Percentiles rank a stretch among this genome's conserved stretches.
These are phyloP conservation scores for Drosophila anomalata DNA, from an alignment of 2,888 invertebrate genomes.

Conservation along the genomic window DNA sequence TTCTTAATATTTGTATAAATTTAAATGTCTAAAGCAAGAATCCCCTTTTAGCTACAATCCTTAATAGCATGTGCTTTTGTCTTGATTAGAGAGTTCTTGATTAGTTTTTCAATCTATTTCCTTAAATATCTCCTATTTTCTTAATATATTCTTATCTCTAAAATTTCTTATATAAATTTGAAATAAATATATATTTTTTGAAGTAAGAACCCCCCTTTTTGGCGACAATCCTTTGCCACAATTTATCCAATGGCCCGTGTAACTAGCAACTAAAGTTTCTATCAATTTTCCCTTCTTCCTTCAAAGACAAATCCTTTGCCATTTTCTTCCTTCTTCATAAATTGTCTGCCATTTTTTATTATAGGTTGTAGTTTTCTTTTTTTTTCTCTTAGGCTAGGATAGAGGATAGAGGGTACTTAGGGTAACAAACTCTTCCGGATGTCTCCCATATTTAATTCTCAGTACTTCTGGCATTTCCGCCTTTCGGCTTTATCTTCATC, in stretches of 20 bases:
- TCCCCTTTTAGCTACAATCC: too few species aligned
- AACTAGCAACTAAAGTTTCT: constrained; percentile 5
- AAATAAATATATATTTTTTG: too few species aligned
- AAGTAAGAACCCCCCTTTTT: background rate
- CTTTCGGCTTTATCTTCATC: constrained; percentile 24
- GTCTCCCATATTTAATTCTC: constrained; percentile 17
- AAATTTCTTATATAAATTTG: too few species aligned
- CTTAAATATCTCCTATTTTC: too few species aligned
- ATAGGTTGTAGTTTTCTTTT: background rate
- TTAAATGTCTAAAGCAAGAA: too few species aligned
- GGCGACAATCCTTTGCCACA: background rate
- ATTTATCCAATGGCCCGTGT: constrained; percentile 7
- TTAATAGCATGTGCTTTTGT: too few species aligned
- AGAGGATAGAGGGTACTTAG: background rate
- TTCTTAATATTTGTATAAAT: too few species aligned
- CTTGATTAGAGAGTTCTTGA: too few species aligned
- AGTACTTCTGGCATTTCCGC: constrained; percentile 2
- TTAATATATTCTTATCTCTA: too few species aligned
- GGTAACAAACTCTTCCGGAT: constrained; percentile 23
- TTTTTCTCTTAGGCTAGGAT: background rate
- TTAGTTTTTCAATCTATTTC: too few species aligned
- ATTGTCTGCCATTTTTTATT: constrained; percentile 8
- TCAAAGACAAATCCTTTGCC: constrained; percentile 28
- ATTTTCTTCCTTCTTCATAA: constrained; percentile 16
- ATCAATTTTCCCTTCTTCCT: background rate